Evolutionary conservation across 1,140 invertebrate species (phyloP).

Genomic region (Lucilia cuprina): DNA sequence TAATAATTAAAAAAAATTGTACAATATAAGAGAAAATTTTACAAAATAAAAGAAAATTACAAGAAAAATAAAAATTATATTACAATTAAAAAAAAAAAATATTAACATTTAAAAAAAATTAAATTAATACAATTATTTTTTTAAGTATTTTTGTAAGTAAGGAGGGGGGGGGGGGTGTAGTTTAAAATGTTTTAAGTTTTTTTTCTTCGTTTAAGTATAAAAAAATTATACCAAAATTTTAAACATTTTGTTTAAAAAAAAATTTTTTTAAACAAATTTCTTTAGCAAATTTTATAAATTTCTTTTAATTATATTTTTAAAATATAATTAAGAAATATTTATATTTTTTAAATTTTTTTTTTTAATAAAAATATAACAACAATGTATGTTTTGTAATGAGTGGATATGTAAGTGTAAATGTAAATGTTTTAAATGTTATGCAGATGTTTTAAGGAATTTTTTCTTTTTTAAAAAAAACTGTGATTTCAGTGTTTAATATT

Average conservation of each 20-base stretch:
- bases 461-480: no score
- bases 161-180: background rate
- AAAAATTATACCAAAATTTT: no score
- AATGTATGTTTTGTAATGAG: slow-evolving; percentile 46
- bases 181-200: no score
- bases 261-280: background rate
- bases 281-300: background rate
- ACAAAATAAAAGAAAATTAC: slow-evolving; percentile 46
- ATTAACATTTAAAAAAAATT: slow-evolving; percentile 58
- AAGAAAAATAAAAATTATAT: slow-evolving; percentile 49
- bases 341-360: slow-evolving; percentile 42
- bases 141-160: background rate
- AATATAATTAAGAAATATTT: slow-evolving; percentile 32
- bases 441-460: background rate
- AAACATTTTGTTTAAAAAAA: no score
- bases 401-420: background rate
- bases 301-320: slow-evolving; percentile 29
- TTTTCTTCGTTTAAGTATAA: no score
- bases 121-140: slow-evolving; percentile 57
- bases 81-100: slow-evolving; percentile 59
- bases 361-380: slow-evolving; percentile 45
- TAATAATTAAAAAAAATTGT: background rate
- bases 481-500: no score
- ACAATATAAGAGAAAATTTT: background rate
- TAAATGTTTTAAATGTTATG: background rate